A percentile compares a stretch with the other conserved stretches of the same genome.
Conservation (phyloP, 2,113 vertebrate genomes). For the Sigmodon hispidus region DNA sequence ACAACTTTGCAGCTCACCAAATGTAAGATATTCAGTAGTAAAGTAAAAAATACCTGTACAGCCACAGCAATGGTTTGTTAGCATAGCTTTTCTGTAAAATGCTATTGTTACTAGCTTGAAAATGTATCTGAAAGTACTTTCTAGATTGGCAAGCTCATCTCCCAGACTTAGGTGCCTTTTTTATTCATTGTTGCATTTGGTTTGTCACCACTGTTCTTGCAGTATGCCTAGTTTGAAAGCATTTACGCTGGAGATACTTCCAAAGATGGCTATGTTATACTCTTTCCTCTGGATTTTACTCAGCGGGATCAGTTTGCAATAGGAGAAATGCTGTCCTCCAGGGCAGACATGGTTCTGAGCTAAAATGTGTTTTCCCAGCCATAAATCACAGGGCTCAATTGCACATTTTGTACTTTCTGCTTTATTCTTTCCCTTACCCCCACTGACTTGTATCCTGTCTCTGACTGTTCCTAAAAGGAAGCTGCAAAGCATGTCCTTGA, state of each 20-base stretch:
- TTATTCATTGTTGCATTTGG: neutral
- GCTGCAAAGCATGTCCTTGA: slow-evolving; percentile 31
- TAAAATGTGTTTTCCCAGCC: neutral
- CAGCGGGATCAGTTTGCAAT: neutral
- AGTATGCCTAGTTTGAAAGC: slow-evolving; percentile 7
- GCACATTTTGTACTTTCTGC: neutral
- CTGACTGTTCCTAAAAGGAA: slow-evolving; percentile 19
- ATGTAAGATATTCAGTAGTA: neutral
- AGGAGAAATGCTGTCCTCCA: neutral
- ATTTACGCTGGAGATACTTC: neutral
- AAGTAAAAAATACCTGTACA: neutral
- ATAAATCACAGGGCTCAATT: neutral
- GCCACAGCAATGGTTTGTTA: neutral
- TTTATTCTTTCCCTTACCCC: neutral
- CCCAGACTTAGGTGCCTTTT: neutral
- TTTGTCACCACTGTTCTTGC: neutral
- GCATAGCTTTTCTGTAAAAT: slow-evolving; percentile 23
- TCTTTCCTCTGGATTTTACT: neutral
- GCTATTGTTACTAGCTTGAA: slow-evolving; percentile 20
- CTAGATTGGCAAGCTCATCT: neutral
- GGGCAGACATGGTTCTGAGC: neutral
- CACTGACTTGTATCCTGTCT: neutral
- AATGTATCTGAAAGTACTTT: slow-evolving; percentile 41
- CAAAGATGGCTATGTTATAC: neutral
- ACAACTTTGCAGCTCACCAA: neutral